Conservation (phyloP, 2,797 vertebrate genomes). For the Allenopithecus nigroviridis region DNA sequence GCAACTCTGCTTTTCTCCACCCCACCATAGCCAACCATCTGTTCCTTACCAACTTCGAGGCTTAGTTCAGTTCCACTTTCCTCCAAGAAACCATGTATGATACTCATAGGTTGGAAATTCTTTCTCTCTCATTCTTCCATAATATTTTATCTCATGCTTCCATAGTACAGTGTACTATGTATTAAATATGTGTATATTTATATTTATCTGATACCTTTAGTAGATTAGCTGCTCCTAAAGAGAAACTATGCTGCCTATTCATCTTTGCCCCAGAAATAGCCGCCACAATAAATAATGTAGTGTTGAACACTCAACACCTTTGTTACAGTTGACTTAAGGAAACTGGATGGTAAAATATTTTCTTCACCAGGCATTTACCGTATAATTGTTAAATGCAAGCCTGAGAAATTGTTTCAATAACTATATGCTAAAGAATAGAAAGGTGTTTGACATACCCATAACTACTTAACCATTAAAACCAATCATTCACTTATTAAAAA, state of each 20-base stretch:
- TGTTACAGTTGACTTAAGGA: background rate
- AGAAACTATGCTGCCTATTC: background rate
- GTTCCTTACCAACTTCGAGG: background rate
- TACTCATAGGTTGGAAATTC: background rate
- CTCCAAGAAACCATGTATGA: background rate
- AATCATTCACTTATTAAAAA: slow-evolving; percentile 5
- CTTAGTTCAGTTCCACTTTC: background rate
- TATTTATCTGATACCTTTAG: background rate
- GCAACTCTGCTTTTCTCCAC: background rate
- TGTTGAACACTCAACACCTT: background rate
- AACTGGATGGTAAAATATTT: background rate
- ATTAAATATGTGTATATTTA: background rate
- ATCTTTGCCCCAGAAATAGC: background rate
- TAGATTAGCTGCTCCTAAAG: background rate
- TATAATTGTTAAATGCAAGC: background rate
- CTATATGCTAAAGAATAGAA: background rate
- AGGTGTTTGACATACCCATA: background rate
- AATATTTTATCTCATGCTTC: background rate
- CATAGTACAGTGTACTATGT: background rate
- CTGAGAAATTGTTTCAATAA: background rate
- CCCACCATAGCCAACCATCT: background rate
- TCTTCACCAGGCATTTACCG: background rate
- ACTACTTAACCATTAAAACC: slow-evolving; percentile 33
- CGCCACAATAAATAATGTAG: background rate
- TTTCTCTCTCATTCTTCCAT: background rate